Evolutionary conservation across 2,113 vertebrate species (phyloP).

Genomic region (Chloropsis hardwickii): DNA sequence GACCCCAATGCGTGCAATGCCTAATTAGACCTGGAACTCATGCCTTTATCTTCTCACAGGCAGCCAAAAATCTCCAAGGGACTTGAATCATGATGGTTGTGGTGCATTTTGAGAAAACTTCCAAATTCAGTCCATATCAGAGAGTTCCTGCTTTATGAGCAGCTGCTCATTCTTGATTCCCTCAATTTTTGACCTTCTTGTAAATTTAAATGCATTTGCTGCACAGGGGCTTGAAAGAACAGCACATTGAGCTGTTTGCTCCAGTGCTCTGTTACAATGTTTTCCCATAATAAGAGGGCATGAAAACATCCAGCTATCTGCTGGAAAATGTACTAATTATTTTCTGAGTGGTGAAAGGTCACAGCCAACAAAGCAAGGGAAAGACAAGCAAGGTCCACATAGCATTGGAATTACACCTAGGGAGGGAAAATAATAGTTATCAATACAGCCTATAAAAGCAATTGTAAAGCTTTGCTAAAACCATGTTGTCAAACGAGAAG

Average conservation of each 20-base stretch:
- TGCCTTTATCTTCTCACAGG: neutral
- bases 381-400: neutral
- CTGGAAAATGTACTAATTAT: constrained; percentile 65
- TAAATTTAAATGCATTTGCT: neutral
- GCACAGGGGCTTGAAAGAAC: neutral
- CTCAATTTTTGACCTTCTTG: neutral
- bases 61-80: neutral
- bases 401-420: neutral
- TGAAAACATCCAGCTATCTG: constrained; percentile 42
- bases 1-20: neutral
- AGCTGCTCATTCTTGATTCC: neutral
- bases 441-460: neutral
- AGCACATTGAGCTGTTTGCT: neutral
- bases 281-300: constrained; percentile 30
- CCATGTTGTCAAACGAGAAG: neutral
- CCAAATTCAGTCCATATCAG: neutral
- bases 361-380: neutral
- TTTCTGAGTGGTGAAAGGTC: constrained; percentile 41
- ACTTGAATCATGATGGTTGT: neutral
- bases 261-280: constrained; percentile 38
- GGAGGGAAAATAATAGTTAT: neutral
- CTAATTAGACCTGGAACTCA: neutral
- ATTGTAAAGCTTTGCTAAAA: constrained; percentile 19
- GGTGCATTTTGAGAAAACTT: neutral
- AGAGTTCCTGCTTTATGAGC: neutral